phyloP scores from a whole-genome alignment of 1,140 invertebrate species.

The Rhagoletis zephyria region DNA sequence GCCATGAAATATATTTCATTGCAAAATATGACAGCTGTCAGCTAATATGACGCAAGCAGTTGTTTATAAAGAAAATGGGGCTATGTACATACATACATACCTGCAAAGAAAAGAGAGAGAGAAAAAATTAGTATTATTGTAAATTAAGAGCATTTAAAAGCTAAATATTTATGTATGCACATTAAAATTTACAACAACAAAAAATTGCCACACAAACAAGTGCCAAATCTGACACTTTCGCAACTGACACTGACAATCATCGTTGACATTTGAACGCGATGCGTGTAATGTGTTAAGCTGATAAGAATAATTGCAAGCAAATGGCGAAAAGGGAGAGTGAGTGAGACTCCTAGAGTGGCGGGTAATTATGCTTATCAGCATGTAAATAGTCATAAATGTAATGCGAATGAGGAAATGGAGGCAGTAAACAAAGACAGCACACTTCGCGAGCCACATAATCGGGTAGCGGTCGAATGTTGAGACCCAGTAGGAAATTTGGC shows the following conservation, averaged over 20 bases:
- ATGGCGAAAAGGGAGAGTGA: neutral
- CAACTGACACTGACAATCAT: constrained; percentile 4
- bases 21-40: constrained; percentile 26
- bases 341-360: neutral
- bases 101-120: constrained; percentile 20
- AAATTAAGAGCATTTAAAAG: constrained; percentile 8
- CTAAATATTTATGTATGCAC: neutral
- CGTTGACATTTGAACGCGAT: constrained; percentile 17
- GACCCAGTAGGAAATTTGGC: neutral
- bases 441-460: neutral
- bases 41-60: neutral
- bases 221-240: constrained; percentile 25
- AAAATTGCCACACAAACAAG: neutral
- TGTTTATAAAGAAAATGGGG: neutral
- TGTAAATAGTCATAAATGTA: constrained; percentile 1
- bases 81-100: constrained; percentile 13
- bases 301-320: neutral
- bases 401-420: neutral
- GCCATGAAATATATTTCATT: neutral
- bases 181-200: neutral
- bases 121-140: constrained; percentile 10
- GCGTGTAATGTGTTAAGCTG: constrained; percentile 20
- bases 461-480: neutral
- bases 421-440: constrained; percentile 4
- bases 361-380: constrained; percentile 39